Base-by-base conservation (phyloP, 2,888 invertebrate genomes). In the Tuta absoluta region DNA sequence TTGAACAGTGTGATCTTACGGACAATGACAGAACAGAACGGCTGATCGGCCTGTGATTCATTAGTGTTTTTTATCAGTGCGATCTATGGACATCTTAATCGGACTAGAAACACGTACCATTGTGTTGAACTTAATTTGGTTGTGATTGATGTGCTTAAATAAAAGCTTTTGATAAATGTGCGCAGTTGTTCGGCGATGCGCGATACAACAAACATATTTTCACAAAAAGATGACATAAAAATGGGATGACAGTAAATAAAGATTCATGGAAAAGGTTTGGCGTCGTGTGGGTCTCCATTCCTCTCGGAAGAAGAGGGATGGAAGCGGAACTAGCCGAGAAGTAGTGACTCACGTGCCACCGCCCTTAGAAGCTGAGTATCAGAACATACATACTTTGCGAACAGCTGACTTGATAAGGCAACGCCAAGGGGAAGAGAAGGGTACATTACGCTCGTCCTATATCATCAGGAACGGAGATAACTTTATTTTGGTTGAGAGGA, bases 221-320 rank as follows among this genome's bases (percentile, higher is more conserved):
- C 51, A 61, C 67, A 57, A 56, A 58, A 41, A 69, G 37, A 58
- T 59, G 73, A 65, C 77, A 83, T 84, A 82, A 86, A 77, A 81
- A 91, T 91, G 91, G 91, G 91, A 91, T 91, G 91, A 91, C 85
- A 86, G 78, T 77, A 83, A 87, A 89, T 80, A 86, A 79, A 79
- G 87, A 91, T 85, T 85, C 84, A 87, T 92, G 92, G 92, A 92
- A 91, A 92, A 92, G 85, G 91, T 92, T 89, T 92, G 92, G 92
- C 90, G 91, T 83, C 85, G 91, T 72, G 92, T 92, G 73, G 92
- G 92, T 81, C 92, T 92, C 86, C 92, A 92, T 88, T 92, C 92
- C 88, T 91, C 92, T 84, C 92, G 92, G 65, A 91, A 91, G 85
- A 92, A 92, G 87, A 89, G 91, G 88, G 92, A 92, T 86, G 91